Evolutionary conservation across 2,113 vertebrate species (phyloP).

Genomic region (Nettapus auritus): DNA sequence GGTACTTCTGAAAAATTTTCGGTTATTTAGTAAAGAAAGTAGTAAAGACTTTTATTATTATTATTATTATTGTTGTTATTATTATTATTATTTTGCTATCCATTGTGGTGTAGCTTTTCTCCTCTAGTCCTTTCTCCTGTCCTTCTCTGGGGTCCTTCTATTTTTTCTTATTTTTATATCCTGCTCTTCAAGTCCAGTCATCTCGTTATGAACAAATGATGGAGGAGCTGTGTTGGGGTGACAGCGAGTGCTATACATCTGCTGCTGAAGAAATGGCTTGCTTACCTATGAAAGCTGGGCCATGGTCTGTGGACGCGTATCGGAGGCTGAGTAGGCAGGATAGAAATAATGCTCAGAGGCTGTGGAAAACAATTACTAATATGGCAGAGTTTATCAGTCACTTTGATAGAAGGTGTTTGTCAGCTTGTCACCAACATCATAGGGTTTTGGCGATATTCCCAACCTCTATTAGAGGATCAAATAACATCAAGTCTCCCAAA

Average conservation of each 20-base stretch:
- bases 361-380: conserved; percentile 23
- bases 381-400: conserved; percentile 1
- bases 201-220: not conserved
- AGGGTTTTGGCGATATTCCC: not conserved
- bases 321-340: not conserved
- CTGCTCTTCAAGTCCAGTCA: not conserved
- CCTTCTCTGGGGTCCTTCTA: not conserved
- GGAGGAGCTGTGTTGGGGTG: not conserved
- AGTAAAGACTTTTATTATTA: not conserved
- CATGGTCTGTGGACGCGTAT: not conserved
- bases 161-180: not conserved
- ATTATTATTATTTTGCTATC: not conserved
- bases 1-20: not conserved
- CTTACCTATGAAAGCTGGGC: not conserved
- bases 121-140: not conserved
- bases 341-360: not conserved
- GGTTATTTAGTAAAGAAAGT: not conserved
- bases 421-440: not conserved
- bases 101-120: not conserved
- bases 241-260: not conserved
- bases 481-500: not conserved
- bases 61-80: not conserved
- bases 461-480: not conserved
- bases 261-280: not conserved
- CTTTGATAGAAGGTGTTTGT: not conserved